phyloP scores from a whole-genome alignment of 2,888 invertebrate species.

The Apotomis capreana region DNA sequence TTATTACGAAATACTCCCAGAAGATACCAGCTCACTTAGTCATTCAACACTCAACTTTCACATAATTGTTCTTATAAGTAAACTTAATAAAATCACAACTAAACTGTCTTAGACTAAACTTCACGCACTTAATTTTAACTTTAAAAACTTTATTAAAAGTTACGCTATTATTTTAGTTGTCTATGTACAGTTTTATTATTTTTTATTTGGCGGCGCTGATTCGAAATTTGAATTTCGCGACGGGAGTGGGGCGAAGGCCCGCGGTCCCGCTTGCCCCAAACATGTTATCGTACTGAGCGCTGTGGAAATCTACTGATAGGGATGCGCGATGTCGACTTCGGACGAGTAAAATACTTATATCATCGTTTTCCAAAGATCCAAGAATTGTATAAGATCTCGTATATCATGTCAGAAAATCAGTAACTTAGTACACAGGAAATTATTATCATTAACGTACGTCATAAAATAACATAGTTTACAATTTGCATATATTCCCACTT shows the following conservation, averaged over 20 bases:
- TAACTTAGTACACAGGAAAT: too few species aligned
- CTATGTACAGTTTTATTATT: conserved; percentile 43
- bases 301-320: conserved; percentile 70
- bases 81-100: conserved; percentile 32
- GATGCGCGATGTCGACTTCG: conserved; percentile 62
- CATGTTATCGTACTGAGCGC: conserved; percentile 78
- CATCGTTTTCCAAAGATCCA: too few species aligned
- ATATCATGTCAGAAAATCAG: too few species aligned
- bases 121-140: conserved; percentile 29
- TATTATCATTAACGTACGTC: too few species aligned
- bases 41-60: conserved; percentile 38
- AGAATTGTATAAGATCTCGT: too few species aligned
- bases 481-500: too few species aligned
- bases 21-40: conserved; percentile 24
- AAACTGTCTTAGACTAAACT: conserved; percentile 25
- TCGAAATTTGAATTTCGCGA: conserved; percentile 69
- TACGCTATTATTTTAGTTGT: conserved; percentile 13
- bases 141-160: conserved; percentile 28
- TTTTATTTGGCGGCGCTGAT: conserved; percentile 51
- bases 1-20: conserved; percentile 36
- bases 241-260: conserved; percentile 64
- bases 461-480: too few species aligned
- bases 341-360: conserved; percentile 47
- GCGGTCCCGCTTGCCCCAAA: conserved; percentile 64
- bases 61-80: conserved; percentile 28